Base-by-base conservation (phyloP, 92 coral and sea anemone species). In the Galaxea fascicularis region DNA sequence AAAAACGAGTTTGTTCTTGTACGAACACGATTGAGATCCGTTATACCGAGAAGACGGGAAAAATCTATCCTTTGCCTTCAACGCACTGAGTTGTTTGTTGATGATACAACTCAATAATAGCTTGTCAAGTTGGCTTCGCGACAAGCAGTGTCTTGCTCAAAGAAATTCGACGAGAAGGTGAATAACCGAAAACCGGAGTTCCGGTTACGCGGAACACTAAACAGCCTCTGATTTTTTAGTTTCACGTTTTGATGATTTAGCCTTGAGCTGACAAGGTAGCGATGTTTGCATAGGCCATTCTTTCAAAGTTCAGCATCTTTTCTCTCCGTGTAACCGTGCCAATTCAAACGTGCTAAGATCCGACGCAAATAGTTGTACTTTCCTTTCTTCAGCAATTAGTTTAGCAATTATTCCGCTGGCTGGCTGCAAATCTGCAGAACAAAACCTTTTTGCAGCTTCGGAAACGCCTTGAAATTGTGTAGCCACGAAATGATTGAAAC, bases 381-480 rank as follows among this genome's bases (percentile, higher is more conserved):
- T 8, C 35, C 1, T 63, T 30, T 41, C 29, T 29, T 11, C 0
- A 10, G 18, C 11, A 25, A 10, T 51, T 24, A 24, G 49, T 17
- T 45, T 22, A 52, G 66, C 21, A 15, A 16, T 28, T 30, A 26
- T 22, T 79, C 22, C 51, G 31, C 20, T 10, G 51, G 52, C n/a
- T 20, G 59, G 25, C 14, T 30, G 73, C 75, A 65, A 60, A 66
- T 46, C 10, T 49, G 14, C 25, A 51, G 12, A 20, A 70, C 71
- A 56, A 0, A 15, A 26, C 9, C 31, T 41, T 29, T 45, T 6
- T 25, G 29, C 68, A 66, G 4, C 39, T 58, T 31, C 41, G 71
- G 86, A 82, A 82, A 82, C 86, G 86, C 86, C 86, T 82, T 44
- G n/a, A 57, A 71, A 82, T 39, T 70, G 70, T 49, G 78, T 71